phyloP scores from a whole-genome alignment of 2,888 invertebrate species.

The Oscheius sp. region DNA sequence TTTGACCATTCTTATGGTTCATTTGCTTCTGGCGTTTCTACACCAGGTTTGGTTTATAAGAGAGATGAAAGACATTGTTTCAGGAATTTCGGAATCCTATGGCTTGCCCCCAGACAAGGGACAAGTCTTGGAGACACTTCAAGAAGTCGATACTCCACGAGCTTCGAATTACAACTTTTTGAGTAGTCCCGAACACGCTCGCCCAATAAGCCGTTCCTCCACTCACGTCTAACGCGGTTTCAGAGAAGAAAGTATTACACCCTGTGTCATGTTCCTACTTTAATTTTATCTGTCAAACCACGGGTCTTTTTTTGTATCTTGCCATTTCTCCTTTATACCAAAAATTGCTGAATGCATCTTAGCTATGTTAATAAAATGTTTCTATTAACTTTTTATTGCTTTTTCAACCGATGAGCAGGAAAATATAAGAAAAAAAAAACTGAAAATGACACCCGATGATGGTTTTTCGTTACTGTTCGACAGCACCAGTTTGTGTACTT shows the following conservation, averaged over 20 bases:
- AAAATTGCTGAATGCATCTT: conserved; percentile 18
- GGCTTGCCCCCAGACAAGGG: conserved; percentile 42
- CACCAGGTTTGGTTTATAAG: conserved; percentile 33
- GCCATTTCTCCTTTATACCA: conserved; percentile 29
- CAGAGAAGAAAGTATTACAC: conserved; percentile 3
- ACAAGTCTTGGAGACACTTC: conserved; percentile 49
- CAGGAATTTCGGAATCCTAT: conserved; percentile 48
- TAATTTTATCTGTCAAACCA: conserved; percentile 23
- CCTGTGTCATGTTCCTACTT: conserved; percentile 30
- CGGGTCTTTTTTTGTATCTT: conserved; percentile 24
- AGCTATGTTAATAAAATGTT: conserved; percentile 12
- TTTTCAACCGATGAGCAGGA: conserved; percentile 7
- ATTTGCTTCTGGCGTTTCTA: conserved; percentile 52
- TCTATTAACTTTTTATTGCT: conserved; percentile 15
- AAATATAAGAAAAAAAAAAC: not conserved
- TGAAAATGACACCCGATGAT: conserved; percentile 14
- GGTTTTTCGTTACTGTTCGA: conserved; percentile 18
- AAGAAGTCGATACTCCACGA: conserved; percentile 57
- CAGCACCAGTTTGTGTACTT: conserved; percentile 23
- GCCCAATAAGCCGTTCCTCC: conserved; percentile 61
- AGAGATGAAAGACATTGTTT: conserved; percentile 24
- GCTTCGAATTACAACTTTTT: conserved; percentile 53
- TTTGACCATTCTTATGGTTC: conserved; percentile 56
- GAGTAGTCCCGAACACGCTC: conserved; percentile 23
- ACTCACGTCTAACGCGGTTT: conserved; percentile 58